A percentile compares a stretch with the other conserved stretches of the same genome.
phyloP scores from a whole-genome alignment of 2,113 vertebrate species.

The Sinocyclocheilus anshuiensis region DNA sequence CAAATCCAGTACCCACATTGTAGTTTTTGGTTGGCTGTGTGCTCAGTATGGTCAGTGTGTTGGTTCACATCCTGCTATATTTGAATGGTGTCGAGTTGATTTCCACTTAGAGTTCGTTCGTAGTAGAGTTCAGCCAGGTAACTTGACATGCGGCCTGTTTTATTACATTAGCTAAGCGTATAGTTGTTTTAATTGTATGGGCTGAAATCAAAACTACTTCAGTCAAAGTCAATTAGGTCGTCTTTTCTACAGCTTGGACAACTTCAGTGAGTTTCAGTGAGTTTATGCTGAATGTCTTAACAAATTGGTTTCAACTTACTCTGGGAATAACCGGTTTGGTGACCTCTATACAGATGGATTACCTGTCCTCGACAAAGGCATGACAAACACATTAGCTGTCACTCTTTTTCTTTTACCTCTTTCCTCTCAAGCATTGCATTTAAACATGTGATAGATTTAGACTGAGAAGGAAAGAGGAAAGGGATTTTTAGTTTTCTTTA shows the following conservation, averaged over 20 bases:
- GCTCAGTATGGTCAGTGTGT: constrained; percentile 13
- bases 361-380: constrained; percentile 1
- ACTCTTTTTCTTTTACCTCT: not conserved
- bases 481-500: not conserved
- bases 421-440: not conserved
- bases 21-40: constrained; percentile 21
- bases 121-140: constrained; percentile 1
- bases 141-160: not conserved
- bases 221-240: not conserved
- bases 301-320: constrained; percentile 32
- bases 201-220: not conserved
- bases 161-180: not conserved
- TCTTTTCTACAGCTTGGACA: not conserved
- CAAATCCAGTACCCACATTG: constrained; percentile 14
- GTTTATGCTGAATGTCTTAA: not conserved
- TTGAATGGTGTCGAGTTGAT: not conserved
- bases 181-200: not conserved
- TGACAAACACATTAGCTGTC: not conserved
- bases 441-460: not conserved
- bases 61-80: constrained; percentile 2
- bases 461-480: not conserved
- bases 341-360: constrained; percentile 29
- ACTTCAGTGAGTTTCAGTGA: not conserved
- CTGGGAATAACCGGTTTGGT: constrained; percentile 47
- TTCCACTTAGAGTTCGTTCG: not conserved